Evolutionary conservation across 2,113 vertebrate species (phyloP).

Genomic region (Takifugu flavidus): DNA sequence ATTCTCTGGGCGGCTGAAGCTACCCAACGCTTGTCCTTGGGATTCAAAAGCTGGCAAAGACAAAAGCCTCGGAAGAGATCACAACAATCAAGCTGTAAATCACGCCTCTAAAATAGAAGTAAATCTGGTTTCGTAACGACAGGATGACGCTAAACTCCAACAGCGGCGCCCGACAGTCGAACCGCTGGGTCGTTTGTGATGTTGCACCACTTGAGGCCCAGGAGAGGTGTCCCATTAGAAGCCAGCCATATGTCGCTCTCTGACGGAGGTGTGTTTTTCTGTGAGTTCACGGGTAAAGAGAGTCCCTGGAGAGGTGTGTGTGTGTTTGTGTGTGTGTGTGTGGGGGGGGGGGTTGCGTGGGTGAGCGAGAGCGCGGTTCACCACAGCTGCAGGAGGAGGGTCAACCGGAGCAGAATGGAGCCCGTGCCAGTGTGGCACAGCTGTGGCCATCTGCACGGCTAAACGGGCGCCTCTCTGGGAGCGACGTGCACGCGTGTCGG

Average conservation of each 20-base stretch:
- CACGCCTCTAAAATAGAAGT: slow-evolving; percentile 1
- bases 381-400: slow-evolving; percentile 33
- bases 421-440: slow-evolving; percentile 38
- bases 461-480: slow-evolving; percentile 27
- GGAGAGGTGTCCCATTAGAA: slow-evolving; percentile 42
- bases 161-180: slow-evolving; percentile 11
- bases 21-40: slow-evolving; percentile 37
- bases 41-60: slow-evolving; percentile 19
- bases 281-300: slow-evolving; percentile 47
- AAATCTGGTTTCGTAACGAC: neutral
- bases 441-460: slow-evolving; percentile 49
- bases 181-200: slow-evolving; percentile 22
- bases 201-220: slow-evolving; percentile 35
- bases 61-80: slow-evolving; percentile 6
- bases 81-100: slow-evolving; percentile 14
- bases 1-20: slow-evolving; percentile 13
- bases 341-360: neutral
- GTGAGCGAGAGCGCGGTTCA: slow-evolving; percentile 26
- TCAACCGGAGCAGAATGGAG: slow-evolving; percentile 43
- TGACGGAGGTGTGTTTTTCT: slow-evolving; percentile 52
- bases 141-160: slow-evolving; percentile 20
- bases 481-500: slow-evolving; percentile 19
- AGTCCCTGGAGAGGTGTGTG: slow-evolving; percentile 23
- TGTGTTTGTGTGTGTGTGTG: neutral
- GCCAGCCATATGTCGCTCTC: slow-evolving; percentile 52